These are phyloP conservation scores for Pseudomyrmex dendroicus DNA, from an alignment of 1,140 invertebrate genomes.

Conservation along the genomic window DNA sequence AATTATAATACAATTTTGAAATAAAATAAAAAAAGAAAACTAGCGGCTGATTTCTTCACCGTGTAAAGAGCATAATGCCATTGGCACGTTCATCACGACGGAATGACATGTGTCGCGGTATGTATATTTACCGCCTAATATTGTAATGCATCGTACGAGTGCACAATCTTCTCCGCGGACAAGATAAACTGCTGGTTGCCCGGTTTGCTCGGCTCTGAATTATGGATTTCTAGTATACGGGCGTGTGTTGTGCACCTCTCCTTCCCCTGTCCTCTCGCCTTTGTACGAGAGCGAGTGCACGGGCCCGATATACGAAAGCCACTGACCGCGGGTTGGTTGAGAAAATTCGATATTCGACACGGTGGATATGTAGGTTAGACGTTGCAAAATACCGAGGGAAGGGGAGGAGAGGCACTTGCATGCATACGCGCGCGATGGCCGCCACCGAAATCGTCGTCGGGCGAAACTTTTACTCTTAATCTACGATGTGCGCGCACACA, in stretches of 20 bases:
- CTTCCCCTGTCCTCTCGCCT: neutral
- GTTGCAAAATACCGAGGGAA: slow-evolving; percentile 7
- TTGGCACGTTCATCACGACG: slow-evolving; percentile 32
- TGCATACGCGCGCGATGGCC: slow-evolving; percentile 7
- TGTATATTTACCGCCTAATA: slow-evolving; percentile 58
- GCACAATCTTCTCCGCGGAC: slow-evolving; percentile 53
- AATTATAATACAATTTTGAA: neutral
- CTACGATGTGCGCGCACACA: slow-evolving; percentile 3
- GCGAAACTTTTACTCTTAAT: slow-evolving; percentile 9
- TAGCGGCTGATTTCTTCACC: too few species aligned
- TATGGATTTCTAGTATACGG: slow-evolving; percentile 67
- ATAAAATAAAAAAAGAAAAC: neutral
- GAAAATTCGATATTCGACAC: slow-evolving; percentile 62
- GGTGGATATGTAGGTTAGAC: slow-evolving; percentile 57
- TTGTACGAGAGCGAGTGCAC: neutral
- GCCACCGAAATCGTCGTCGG: neutral
- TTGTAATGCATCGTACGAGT: slow-evolving; percentile 54
- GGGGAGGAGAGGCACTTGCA: slow-evolving; percentile 3
- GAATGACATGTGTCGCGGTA: slow-evolving; percentile 30
- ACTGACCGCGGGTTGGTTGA: slow-evolving; percentile 52
- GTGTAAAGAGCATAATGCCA: neutral
- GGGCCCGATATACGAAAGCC: slow-evolving; percentile 52
- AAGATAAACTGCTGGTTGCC: slow-evolving; percentile 56
- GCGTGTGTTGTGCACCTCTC: slow-evolving; percentile 35
- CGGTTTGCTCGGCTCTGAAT: slow-evolving; percentile 56